These are phyloP conservation scores for Lycaena phlaeas DNA, from an alignment of 2,888 invertebrate genomes.

Conservation along the genomic window DNA sequence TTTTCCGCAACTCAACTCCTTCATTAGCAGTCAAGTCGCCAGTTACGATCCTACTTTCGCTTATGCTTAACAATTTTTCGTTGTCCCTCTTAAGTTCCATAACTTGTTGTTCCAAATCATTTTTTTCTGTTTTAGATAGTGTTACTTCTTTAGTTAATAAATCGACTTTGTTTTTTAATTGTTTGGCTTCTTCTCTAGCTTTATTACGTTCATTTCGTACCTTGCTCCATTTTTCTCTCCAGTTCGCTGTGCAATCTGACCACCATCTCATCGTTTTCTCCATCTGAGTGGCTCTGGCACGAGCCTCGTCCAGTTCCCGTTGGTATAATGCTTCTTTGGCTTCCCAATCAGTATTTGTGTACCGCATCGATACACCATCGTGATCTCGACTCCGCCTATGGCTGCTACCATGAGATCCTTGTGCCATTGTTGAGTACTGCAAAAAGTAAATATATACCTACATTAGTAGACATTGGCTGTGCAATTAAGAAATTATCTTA, in stretches of 20 bases:
- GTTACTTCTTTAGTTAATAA: slow-evolving; percentile 82
- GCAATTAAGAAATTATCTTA: no score
- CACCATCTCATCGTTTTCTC: slow-evolving; percentile 99
- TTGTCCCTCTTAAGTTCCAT: slow-evolving; percentile 85
- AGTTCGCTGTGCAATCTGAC: slow-evolving; percentile 99
- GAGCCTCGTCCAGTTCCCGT: slow-evolving; percentile 93
- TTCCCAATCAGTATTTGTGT: slow-evolving; percentile 83
- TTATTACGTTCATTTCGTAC: slow-evolving; percentile 93
- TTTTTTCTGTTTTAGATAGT: slow-evolving; percentile 82
- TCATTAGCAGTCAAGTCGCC: slow-evolving; percentile 53
- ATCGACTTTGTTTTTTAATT: slow-evolving; percentile 86
- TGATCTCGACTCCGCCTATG: slow-evolving; percentile 76
- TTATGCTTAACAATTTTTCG: slow-evolving; percentile 78
- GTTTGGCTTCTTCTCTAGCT: slow-evolving; percentile 91
- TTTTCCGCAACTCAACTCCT: slow-evolving; percentile 53
- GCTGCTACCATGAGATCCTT: slow-evolving; percentile 80
- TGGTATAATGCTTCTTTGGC: slow-evolving; percentile 79
- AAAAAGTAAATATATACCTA: no score
- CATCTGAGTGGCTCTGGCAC: slow-evolving; percentile 97
- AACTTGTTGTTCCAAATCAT: slow-evolving; percentile 83
- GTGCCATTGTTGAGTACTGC: no score
- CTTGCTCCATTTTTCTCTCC: slow-evolving; percentile 97
- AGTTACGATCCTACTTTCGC: slow-evolving; percentile 54
- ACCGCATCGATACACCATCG: slow-evolving; percentile 75
- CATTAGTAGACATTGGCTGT: no score